Evolutionary conservation across 2,888 invertebrate genomes (phyloP).

Genomic region (Epirrhoe tristata): DNA sequence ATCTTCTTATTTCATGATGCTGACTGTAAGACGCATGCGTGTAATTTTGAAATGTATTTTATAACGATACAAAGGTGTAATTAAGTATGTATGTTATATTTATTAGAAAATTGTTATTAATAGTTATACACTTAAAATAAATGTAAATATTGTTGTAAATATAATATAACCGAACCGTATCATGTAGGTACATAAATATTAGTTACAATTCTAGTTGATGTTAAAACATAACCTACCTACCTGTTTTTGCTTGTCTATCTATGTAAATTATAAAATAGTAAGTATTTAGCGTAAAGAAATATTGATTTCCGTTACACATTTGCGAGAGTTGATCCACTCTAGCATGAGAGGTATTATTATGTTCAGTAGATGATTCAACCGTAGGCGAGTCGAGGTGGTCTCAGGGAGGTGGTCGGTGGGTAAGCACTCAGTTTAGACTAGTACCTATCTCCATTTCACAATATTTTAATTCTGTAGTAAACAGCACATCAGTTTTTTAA

Average conservation of each 20-base stretch:
- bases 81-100: constrained; percentile 4
- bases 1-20: no score
- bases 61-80: background rate
- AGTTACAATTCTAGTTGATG: constrained; percentile 4
- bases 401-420: no score
- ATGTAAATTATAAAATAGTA: background rate
- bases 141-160: constrained; percentile 31
- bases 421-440: no score
- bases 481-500: no score
- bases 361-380: no score
- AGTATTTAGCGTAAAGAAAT: background rate
- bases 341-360: no score
- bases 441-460: no score
- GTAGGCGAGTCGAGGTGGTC: no score
- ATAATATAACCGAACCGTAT: constrained; percentile 18
- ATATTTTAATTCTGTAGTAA: no score
- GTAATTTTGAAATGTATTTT: background rate
- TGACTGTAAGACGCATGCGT: background rate
- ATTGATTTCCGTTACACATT: background rate
- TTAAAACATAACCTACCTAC: constrained; percentile 2
- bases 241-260: constrained; percentile 2
- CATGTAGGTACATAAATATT: background rate
- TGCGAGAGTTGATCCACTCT: no score
- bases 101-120: constrained; percentile 24
- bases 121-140: constrained; percentile 7